phyloP scores from a whole-genome alignment of 1,140 invertebrate species.

The Ruditapes philippinarum region DNA sequence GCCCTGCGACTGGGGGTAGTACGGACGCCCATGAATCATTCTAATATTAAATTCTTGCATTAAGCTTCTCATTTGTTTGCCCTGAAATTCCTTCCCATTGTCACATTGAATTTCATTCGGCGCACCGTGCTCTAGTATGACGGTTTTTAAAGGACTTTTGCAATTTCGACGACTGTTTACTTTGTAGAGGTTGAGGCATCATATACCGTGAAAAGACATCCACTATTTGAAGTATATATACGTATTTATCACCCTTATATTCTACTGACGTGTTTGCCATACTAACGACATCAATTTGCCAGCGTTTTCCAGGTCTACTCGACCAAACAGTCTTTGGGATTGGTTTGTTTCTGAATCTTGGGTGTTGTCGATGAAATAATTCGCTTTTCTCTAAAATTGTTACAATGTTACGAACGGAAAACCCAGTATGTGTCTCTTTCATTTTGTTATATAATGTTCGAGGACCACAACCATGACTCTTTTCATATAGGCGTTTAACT shows the following conservation, averaged over 20 bases:
- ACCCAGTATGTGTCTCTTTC: neutral
- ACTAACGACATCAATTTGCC: neutral
- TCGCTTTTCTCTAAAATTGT: neutral
- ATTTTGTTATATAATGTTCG: neutral
- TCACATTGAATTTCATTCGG: neutral
- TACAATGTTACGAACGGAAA: too few relatives aligned
- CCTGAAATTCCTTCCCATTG: neutral
- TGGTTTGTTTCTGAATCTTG: neutral
- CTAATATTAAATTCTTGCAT: neutral
- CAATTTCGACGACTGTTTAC: neutral
- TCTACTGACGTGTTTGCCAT: neutral
- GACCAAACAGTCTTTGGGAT: neutral
- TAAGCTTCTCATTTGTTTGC: neutral
- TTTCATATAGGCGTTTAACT: neutral
- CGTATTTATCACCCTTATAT: neutral
- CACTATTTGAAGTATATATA: neutral
- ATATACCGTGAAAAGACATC: neutral
- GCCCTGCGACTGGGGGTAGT: neutral
- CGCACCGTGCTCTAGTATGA: neutral
- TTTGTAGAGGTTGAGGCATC: neutral
- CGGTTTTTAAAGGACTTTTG: neutral
- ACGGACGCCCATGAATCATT: neutral
- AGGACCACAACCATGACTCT: neutral
- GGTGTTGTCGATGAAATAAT: neutral
- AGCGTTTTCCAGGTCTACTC: neutral